These are phyloP conservation scores for Ormia ochracea DNA, from an alignment of 2,888 invertebrate species.

Conservation along the genomic window DNA sequence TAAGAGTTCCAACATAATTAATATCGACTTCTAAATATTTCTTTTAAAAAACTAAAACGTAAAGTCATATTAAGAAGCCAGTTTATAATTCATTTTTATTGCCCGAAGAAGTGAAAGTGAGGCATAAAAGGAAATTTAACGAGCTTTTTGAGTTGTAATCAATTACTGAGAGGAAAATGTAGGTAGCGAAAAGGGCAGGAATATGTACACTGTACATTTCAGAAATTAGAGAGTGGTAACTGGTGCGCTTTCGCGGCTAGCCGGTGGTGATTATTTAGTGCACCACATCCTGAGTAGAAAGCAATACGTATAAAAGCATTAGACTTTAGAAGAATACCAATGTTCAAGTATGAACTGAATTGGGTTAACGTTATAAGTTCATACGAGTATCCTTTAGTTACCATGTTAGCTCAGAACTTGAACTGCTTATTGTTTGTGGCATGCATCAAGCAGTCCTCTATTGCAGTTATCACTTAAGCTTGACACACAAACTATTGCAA, in stretches of 20 bases:
- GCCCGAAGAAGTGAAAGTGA: conserved; percentile 32
- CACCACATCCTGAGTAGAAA: too few relatives aligned
- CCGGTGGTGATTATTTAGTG: too few relatives aligned
- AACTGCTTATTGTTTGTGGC: too few relatives aligned
- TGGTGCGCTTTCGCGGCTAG: background rate
- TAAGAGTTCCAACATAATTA: background rate
- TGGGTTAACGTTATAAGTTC: too few relatives aligned
- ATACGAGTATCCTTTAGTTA: too few relatives aligned
- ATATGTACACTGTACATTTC: background rate
- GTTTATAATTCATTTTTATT: background rate
- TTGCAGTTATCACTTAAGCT: too few relatives aligned
- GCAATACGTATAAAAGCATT: too few relatives aligned
- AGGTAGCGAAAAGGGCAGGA: background rate
- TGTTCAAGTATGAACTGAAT: too few relatives aligned
- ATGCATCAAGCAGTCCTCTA: too few relatives aligned
- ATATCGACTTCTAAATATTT: background rate
- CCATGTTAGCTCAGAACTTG: too few relatives aligned
- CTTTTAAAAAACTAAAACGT: background rate
- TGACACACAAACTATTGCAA: too few relatives aligned
- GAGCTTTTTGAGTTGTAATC: conserved; percentile 8
- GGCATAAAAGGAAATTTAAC: background rate
- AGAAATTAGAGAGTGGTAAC: background rate
- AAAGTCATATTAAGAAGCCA: background rate
- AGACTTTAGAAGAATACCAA: too few relatives aligned
- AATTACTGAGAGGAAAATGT: background rate